Conservation (phyloP, 2,888 invertebrate genomes). For the Euzetes globulus region DNA sequence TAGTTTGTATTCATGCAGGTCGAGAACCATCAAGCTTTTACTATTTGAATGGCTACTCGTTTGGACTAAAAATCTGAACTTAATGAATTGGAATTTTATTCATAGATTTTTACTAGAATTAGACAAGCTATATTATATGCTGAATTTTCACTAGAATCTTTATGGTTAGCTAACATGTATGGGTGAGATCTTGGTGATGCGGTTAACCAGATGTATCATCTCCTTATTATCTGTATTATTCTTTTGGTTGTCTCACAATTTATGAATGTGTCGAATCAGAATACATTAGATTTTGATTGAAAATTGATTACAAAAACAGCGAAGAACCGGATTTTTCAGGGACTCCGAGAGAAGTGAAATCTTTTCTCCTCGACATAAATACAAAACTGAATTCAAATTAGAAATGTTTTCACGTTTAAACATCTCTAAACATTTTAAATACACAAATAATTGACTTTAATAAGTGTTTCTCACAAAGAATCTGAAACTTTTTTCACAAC, state of each 20-base stretch:
- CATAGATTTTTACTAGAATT: too few relatives aligned
- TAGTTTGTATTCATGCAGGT: too few relatives aligned
- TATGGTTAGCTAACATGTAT: too few relatives aligned
- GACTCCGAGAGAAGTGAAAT: neutral
- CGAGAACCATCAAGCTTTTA: too few relatives aligned
- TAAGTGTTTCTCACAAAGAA: neutral
- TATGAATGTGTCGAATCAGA: neutral
- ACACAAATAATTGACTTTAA: neutral
- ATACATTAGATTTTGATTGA: neutral
- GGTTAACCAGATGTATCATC: too few relatives aligned
- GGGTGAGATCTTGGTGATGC: too few relatives aligned
- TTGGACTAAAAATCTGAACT: too few relatives aligned
- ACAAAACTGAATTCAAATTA: neutral
- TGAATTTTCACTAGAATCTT: too few relatives aligned
- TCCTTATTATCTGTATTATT: neutral
- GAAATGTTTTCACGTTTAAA: neutral
- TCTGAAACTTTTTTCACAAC: neutral
- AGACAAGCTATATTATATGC: too few relatives aligned
- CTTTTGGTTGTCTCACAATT: neutral
- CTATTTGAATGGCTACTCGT: too few relatives aligned
- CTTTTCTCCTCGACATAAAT: conserved; percentile 20
- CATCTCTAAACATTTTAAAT: neutral
- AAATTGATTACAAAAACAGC: neutral
- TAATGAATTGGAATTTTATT: too few relatives aligned
- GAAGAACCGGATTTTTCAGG: conserved; percentile 20